Base-by-base conservation (phyloP, 2,113 vertebrate genomes). In the Chaetura pelagica region DNA sequence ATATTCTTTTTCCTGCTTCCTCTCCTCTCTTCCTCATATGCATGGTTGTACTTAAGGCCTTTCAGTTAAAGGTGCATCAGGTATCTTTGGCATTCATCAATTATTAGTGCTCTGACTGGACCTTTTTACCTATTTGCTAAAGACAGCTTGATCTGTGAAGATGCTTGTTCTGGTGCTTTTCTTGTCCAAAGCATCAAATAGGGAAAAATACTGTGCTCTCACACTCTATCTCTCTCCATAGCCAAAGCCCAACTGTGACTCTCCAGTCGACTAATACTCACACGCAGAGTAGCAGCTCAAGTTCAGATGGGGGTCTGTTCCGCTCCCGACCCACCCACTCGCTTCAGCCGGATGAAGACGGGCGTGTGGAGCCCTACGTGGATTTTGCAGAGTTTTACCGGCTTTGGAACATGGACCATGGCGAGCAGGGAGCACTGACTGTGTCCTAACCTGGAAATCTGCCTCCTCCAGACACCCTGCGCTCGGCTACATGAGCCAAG, bases 221-320 rank as follows among this genome's bases (percentile, higher is more conserved):
- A 90, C 29, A 73, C 19, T 83, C 26, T 80, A 12, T 44, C 12
- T 74, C 15, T 21, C 46, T 91, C 29, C 24, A 16, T 96, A 99
- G 99, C 83, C 99, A 99, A 98, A 99, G 99, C 94, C 99, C 99
- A 42, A 99, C 99, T 2, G 98, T 99, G 96, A 99, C 99, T 1
- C 98, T 99, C 51, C 99, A 99, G 98, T 99, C 99, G 15, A 99
- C 99, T 73, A 99, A 99, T 94, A 99, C 99, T 1, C 99, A 99
- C 97, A 99, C 99, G 3, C 99, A 99, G 98, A 99, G 99, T 95
- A 99, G 99, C 98, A 99, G 99, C 98, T 99, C 99, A 2, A 99
- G 99, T 54, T 99, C 99, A 0, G 99, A 98, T 0, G 98, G 99
- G 17, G 99, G 99, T 85, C 98, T 99, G 49, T 99, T 99, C 96